Evolutionary conservation across 2,888 invertebrate genomes (phyloP).

Genomic region (Timema cristinae): DNA sequence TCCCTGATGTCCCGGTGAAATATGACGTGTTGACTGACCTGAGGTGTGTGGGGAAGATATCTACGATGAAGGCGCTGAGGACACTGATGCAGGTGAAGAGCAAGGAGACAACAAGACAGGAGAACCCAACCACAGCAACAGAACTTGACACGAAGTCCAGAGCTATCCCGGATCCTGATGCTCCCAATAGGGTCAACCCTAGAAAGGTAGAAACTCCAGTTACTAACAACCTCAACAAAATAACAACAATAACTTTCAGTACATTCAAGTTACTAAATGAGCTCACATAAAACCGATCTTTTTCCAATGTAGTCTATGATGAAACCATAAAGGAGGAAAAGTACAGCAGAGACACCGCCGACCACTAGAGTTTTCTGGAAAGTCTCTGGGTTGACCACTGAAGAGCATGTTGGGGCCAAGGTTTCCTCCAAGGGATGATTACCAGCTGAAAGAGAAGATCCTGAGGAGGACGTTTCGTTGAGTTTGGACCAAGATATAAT

Average conservation of each 20-base stretch:
- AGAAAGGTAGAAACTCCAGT: neutral
- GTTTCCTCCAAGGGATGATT: neutral
- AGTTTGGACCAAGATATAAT: no score
- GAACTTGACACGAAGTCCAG: neutral
- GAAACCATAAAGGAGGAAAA: no score
- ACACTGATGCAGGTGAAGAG: constrained; percentile 3
- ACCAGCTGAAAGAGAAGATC: neutral
- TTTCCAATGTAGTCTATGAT: no score
- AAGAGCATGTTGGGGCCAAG: neutral
- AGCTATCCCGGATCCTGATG: neutral
- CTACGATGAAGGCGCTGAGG: constrained; percentile 2
- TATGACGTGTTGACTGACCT: neutral
- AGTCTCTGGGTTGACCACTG: neutral
- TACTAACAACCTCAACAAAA: no score
- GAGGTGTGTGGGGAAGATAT: constrained; percentile 11
- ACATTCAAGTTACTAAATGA: no score
- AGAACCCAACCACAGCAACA: neutral
- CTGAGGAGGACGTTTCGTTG: neutral
- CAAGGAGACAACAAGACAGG: constrained; percentile 3
- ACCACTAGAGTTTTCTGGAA: constrained; percentile 1
- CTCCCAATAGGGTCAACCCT: neutral
- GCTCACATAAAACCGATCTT: no score
- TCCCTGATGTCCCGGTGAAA: no score
- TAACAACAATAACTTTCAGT: no score
- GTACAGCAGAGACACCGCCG: neutral